phyloP scores from a whole-genome alignment of 30 jellyfish, hydroid and myxozoan genomes.

The Catostylus mosaicus region DNA sequence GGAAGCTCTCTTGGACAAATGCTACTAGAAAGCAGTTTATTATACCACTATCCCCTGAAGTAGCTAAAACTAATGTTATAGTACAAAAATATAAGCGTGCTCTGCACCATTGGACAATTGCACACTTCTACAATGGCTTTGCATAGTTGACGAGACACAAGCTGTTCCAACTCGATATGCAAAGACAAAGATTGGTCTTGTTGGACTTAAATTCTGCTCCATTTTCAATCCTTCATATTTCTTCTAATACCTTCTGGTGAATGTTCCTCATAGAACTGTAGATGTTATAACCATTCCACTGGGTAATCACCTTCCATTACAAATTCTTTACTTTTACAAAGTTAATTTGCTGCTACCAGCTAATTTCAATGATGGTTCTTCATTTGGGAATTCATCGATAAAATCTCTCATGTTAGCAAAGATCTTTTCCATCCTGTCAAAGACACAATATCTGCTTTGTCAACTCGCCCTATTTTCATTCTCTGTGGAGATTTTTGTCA shows the following conservation, averaged over 20 bases:
- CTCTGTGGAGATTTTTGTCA: constrained; percentile 23
- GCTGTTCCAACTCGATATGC: not conserved
- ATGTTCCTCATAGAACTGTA: not conserved
- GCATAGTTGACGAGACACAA: not conserved
- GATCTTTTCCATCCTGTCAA: not conserved
- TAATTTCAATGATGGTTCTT: no score
- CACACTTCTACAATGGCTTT: not conserved
- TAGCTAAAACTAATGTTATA: not conserved
- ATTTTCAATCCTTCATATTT: constrained; percentile 1
- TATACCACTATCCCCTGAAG: not conserved
- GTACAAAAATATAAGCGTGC: not conserved
- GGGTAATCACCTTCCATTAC: not conserved
- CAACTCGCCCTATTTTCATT: not conserved
- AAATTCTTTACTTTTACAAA: not conserved
- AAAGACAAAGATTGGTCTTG: not conserved
- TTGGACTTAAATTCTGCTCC: not conserved
- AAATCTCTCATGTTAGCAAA: not conserved
- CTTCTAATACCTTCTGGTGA: not conserved
- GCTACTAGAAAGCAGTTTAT: not conserved
- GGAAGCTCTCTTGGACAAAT: not conserved
- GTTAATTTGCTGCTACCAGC: constrained; percentile 15
- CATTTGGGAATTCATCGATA: not conserved
- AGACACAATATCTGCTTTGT: not conserved
- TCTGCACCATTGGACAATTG: not conserved
- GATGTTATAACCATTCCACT: not conserved